Evolutionary conservation across 2,113 vertebrate species (phyloP).

Genomic region (Trematomus loennbergii): DNA sequence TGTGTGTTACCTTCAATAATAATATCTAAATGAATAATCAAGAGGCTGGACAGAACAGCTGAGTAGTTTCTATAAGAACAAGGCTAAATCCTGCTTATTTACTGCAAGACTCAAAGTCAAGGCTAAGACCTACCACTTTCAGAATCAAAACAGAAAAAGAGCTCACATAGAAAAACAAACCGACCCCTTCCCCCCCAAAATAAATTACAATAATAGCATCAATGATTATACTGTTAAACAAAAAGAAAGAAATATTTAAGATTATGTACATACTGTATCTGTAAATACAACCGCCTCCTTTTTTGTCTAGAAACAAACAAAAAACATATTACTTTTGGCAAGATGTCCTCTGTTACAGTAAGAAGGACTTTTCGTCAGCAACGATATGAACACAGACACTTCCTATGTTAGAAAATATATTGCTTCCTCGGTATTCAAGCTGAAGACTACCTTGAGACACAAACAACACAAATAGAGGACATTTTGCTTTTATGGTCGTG

Average conservation of each 20-base stretch:
- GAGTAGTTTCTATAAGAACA: constrained; percentile 67
- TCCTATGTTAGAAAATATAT: constrained; percentile 81
- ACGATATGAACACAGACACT: constrained; percentile 58
- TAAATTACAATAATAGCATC: constrained; percentile 77
- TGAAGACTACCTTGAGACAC: constrained; percentile 63
- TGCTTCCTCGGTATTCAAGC: constrained; percentile 75
- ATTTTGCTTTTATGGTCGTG: constrained; percentile 25
- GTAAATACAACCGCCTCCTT: constrained; percentile 64
- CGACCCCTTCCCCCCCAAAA: constrained; percentile 43
- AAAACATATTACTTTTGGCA: constrained; percentile 69
- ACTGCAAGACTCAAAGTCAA: constrained; percentile 71
- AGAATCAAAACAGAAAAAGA: constrained; percentile 51
- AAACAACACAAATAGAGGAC: constrained; percentile 53
- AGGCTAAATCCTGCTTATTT: constrained; percentile 76
- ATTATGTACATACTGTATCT: constrained; percentile 78
- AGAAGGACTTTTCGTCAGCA: constrained; percentile 55
- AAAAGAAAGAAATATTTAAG: constrained; percentile 69
- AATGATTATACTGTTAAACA: constrained; percentile 70
- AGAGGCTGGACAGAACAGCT: constrained; percentile 60
- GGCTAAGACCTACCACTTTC: constrained; percentile 70
- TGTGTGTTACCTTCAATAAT: constrained; percentile 51
- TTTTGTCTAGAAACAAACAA: constrained; percentile 58
- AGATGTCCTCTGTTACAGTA: constrained; percentile 69
- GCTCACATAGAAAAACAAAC: constrained; percentile 60
- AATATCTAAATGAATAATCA: constrained; percentile 41